Conservation (phyloP, 2,113 vertebrate species). For the Nettapus auritus region DNA sequence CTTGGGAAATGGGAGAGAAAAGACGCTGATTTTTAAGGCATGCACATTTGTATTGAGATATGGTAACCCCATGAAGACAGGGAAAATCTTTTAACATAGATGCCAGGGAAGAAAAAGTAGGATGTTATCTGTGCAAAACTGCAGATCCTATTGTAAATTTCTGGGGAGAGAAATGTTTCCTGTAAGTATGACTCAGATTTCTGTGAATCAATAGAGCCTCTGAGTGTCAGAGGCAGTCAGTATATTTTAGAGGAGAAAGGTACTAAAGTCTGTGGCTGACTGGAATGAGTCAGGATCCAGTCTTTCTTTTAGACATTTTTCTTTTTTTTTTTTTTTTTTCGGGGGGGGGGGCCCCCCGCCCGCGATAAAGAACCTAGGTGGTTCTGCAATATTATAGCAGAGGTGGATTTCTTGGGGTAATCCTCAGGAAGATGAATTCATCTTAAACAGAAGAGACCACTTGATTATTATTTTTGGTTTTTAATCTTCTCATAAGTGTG, state of each 20-base stretch:
- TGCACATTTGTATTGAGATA: not conserved
- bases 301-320: not conserved
- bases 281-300: not conserved
- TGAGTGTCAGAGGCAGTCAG: slow-evolving; percentile 9
- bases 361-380: not conserved
- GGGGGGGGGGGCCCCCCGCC: too few relatives aligned
- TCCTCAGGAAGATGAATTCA: not conserved
- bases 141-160: not conserved
- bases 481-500: not conserved
- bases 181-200: slow-evolving; percentile 47
- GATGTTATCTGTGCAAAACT: not conserved
- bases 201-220: slow-evolving; percentile 18
- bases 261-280: not conserved
- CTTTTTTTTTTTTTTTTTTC: too few relatives aligned
- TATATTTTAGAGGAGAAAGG: slow-evolving; percentile 5
- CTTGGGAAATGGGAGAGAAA: not conserved
- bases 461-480: not conserved
- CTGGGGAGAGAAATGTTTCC: slow-evolving; percentile 10
- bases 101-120: not conserved
- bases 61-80: not conserved
- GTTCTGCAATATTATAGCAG: not conserved
- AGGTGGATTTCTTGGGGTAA: not conserved
- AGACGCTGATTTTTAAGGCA: not conserved
- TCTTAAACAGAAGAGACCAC: not conserved
- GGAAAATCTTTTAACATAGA: not conserved